Percentiles rank a stretch among this genome's conserved stretches.
Conservation (phyloP, 1,140 invertebrate genomes). For the Glomeris maerens region DNA sequence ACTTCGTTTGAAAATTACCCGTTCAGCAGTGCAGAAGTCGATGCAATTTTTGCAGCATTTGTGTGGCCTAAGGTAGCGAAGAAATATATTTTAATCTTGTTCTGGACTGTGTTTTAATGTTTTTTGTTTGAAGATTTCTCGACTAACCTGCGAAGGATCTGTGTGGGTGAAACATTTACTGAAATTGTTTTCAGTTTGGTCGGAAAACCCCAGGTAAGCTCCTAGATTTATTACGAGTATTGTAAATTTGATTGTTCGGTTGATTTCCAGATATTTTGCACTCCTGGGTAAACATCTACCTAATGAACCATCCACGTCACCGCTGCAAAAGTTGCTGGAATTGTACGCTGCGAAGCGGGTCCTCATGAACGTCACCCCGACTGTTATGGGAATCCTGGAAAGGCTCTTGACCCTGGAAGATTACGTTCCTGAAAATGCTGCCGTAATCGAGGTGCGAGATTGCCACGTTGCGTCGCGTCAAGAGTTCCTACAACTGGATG, state of each 20-base stretch:
- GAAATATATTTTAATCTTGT: not conserved
- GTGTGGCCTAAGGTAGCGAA: slow-evolving; percentile 65
- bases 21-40: slow-evolving; percentile 54
- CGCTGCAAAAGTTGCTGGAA: slow-evolving; percentile 49
- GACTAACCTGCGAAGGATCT: not conserved
- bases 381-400: slow-evolving; percentile 62
- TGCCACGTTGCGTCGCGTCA: no score
- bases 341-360: slow-evolving; percentile 52
- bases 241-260: slow-evolving; percentile 9
- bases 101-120: not conserved
- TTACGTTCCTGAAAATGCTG: slow-evolving; percentile 17
- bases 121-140: not conserved
- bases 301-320: slow-evolving; percentile 33
- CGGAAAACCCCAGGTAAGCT: slow-evolving; percentile 44
- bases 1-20: slow-evolving; percentile 57
- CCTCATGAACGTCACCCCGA: slow-evolving; percentile 45
- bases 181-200: slow-evolving; percentile 61
- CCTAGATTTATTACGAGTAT: not conserved
- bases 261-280: slow-evolving; percentile 43
- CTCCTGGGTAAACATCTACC: slow-evolving; percentile 47
- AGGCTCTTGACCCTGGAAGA: slow-evolving; percentile 52
- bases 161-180: slow-evolving; percentile 34
- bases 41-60: slow-evolving; percentile 56
- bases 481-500: no score
- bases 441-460: no score